Percentiles rank a stretch among this genome's conserved stretches.
phyloP scores from a whole-genome alignment of 1,140 invertebrate genomes.

The Theocolax elegans region DNA sequence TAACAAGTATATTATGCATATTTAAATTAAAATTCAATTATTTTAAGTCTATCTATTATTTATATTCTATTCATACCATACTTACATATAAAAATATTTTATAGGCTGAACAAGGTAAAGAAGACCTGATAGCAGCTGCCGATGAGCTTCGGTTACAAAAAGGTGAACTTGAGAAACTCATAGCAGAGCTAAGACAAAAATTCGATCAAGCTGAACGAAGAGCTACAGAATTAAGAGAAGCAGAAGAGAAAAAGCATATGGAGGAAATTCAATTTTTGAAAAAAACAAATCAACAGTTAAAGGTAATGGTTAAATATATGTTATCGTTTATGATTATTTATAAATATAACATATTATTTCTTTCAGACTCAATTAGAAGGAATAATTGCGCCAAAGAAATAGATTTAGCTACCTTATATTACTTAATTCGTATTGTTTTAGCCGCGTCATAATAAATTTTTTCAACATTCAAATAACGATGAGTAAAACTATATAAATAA shows the following conservation, averaged over 20 bases:
- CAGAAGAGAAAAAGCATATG: slow-evolving; percentile 90
- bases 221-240: slow-evolving; percentile 83
- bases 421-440: slow-evolving; percentile 1
- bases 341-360: slow-evolving; percentile 44
- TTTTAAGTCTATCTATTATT: too few relatives aligned
- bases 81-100: too few relatives aligned
- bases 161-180: slow-evolving; percentile 78
- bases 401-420: slow-evolving; percentile 53
- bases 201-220: slow-evolving; percentile 87
- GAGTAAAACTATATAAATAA: background rate
- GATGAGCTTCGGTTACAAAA: slow-evolving; percentile 77
- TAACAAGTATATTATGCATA: too few relatives aligned
- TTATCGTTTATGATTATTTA: slow-evolving; percentile 32
- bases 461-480: background rate
- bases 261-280: slow-evolving; percentile 93
- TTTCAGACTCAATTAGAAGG: slow-evolving; percentile 90
- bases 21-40: too few relatives aligned
- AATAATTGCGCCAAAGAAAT: slow-evolving; percentile 92
- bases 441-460: background rate
- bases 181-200: slow-evolving; percentile 84
- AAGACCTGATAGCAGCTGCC: slow-evolving; percentile 72
- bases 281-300: slow-evolving; percentile 93
- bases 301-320: slow-evolving; percentile 69
- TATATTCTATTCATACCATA: too few relatives aligned
- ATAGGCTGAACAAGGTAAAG: slow-evolving; percentile 76